phyloP scores from a whole-genome alignment of 2,888 invertebrate species.

The Griposia aprilina region DNA sequence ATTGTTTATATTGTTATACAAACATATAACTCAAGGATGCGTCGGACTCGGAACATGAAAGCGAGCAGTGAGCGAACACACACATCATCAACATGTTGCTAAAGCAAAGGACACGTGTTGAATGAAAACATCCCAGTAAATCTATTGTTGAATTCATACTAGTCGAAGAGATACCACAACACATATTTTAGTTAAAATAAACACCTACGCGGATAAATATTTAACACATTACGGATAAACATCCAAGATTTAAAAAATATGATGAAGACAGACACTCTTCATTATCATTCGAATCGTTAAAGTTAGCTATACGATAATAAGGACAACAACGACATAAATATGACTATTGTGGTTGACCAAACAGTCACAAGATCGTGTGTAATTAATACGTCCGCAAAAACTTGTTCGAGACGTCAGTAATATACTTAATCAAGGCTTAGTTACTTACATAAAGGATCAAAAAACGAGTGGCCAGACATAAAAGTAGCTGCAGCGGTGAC shows the following conservation, averaged over 20 bases:
- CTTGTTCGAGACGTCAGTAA: constrained; percentile 45
- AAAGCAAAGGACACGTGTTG: constrained; percentile 54
- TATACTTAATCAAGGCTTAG: constrained; percentile 46
- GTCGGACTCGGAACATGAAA: constrained; percentile 29
- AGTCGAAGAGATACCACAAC: constrained; percentile 54
- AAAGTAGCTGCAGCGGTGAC: constrained; percentile 67
- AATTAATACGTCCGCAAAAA: constrained; percentile 54
- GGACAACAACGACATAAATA: constrained; percentile 46
- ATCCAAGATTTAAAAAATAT: constrained; percentile 9
- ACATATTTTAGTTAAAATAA: constrained; percentile 45
- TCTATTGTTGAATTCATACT: constrained; percentile 58
- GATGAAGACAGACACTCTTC: constrained; percentile 3
- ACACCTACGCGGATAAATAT: constrained; percentile 42
- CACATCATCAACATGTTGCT: constrained; percentile 38
- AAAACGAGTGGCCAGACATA: constrained; percentile 69
- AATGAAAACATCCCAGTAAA: constrained; percentile 65
- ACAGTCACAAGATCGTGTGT: constrained; percentile 58
- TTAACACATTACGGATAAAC: constrained; percentile 36
- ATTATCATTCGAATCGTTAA: constrained; percentile 13
- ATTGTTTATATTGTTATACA: constrained; percentile 60
- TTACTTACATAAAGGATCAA: constrained; percentile 72
- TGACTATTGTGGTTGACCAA: constrained; percentile 54
- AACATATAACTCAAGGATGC: constrained; percentile 62
- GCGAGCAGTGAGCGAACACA: constrained; percentile 35
- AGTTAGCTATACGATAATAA: constrained; percentile 21